A percentile compares a stretch with the other conserved stretches of the same genome.
These are phyloP conservation scores for Atta cephalotes DNA, from an alignment of 1,140 invertebrate species.

Conservation along the genomic window DNA sequence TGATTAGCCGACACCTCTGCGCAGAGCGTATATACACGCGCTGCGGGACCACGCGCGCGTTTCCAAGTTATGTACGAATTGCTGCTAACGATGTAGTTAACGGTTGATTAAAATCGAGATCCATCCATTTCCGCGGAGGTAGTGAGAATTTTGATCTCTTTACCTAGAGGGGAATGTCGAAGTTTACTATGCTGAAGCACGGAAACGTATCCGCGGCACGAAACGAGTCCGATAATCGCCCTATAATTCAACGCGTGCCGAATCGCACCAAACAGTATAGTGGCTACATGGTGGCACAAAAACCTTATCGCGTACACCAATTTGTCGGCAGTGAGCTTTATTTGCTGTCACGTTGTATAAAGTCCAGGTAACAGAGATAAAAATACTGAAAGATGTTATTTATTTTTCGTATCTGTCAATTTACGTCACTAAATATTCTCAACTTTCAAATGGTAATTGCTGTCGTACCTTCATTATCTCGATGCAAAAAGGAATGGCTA, in stretches of 20 bases:
- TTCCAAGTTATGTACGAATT: slow-evolving; percentile 59
- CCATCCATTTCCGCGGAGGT: slow-evolving; percentile 48
- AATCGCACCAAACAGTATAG: slow-evolving; percentile 26
- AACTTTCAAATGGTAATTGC: slow-evolving; percentile 24
- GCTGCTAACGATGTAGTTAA: slow-evolving; percentile 72
- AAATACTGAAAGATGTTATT: slow-evolving; percentile 1
- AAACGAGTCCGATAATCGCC: slow-evolving; percentile 57
- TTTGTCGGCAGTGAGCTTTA: slow-evolving; percentile 41
- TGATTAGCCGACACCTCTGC: slow-evolving; percentile 70
- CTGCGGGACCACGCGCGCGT: background rate
- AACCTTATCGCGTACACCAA: slow-evolving; percentile 42
- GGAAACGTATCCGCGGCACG: slow-evolving; percentile 47
- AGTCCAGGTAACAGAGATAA: background rate
- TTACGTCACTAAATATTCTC: slow-evolving; percentile 14
- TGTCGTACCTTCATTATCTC: background rate
- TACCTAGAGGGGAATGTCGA: background rate
- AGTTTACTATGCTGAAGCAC: background rate
- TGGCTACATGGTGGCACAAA: slow-evolving; percentile 28
- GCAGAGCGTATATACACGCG: background rate
- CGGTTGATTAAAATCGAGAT: slow-evolving; percentile 75
- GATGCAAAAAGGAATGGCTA: background rate
- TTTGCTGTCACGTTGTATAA: background rate
- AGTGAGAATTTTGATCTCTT: slow-evolving; percentile 45
- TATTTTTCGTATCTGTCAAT: background rate
- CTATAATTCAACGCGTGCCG: slow-evolving; percentile 44